Conservation (phyloP, 2,797 vertebrate species). For the Mus spretus region DNA sequence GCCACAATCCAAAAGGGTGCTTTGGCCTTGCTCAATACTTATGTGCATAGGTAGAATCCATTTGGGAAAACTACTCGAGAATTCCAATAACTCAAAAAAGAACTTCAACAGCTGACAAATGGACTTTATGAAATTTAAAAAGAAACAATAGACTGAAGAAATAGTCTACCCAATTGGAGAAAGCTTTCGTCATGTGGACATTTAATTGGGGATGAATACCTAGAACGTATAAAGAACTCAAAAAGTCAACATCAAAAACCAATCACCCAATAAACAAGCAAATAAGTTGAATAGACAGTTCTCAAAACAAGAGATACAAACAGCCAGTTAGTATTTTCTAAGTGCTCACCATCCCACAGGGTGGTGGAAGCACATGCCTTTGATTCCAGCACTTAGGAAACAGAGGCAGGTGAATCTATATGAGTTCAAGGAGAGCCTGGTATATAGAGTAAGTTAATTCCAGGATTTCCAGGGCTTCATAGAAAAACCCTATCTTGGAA, state of each 20-base stretch:
- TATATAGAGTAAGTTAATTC: background rate
- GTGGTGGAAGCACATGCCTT: background rate
- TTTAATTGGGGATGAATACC: background rate
- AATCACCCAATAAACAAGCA: background rate
- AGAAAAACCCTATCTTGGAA: background rate
- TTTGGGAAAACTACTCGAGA: constrained; percentile 23
- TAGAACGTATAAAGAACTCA: background rate
- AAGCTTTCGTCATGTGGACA: background rate
- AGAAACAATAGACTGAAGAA: background rate
- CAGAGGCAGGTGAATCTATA: background rate
- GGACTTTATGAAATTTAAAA: background rate
- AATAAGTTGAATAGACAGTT: background rate
- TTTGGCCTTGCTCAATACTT: background rate
- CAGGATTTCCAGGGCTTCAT: background rate
- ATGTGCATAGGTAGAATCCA: background rate
- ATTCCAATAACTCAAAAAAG: background rate
- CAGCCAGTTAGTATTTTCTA: background rate
- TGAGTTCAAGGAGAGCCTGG: background rate
- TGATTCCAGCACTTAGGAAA: background rate
- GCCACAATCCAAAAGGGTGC: background rate
- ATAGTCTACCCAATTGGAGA: background rate
- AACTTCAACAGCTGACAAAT: background rate
- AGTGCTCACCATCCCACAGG: background rate
- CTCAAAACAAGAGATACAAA: background rate
- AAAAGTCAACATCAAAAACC: background rate